phyloP scores from a whole-genome alignment of 2,797 vertebrate genomes.

The Melanotaenia boesemani region DNA sequence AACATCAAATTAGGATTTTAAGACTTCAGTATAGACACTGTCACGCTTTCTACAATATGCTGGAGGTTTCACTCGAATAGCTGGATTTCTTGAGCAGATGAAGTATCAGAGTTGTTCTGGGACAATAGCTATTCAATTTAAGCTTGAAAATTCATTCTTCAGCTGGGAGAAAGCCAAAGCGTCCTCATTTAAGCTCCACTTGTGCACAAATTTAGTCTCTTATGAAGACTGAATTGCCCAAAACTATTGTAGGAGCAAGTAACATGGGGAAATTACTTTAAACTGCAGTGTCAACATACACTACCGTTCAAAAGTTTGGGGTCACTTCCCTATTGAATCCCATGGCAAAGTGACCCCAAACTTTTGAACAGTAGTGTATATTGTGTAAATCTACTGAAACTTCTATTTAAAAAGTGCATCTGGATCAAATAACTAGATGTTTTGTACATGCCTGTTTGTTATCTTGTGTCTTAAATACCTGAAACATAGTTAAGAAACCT shows the following conservation, averaged over 20 bases:
- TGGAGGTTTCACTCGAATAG: background rate
- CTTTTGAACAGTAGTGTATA: too few species aligned
- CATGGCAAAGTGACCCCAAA: too few species aligned
- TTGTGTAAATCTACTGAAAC: background rate
- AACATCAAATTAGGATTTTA: background rate
- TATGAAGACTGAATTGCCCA: background rate
- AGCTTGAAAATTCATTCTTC: background rate
- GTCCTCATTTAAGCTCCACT: background rate
- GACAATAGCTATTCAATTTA: background rate
- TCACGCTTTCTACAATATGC: background rate
- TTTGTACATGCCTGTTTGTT: constrained; percentile 5
- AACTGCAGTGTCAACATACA: background rate
- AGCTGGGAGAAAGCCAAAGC: background rate
- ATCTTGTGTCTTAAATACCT: background rate
- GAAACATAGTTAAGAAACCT: background rate
- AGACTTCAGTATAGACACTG: background rate
- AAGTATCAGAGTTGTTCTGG: background rate
- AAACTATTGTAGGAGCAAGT: background rate
- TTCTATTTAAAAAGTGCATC: background rate
- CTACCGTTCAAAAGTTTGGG: too few species aligned
- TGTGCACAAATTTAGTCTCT: background rate
- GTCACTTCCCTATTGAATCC: too few species aligned
- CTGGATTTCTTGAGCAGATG: background rate
- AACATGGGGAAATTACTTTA: background rate
- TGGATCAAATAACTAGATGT: background rate